Evolutionary conservation across 2,113 vertebrate species (phyloP).

Genomic region (Prolemur simus): DNA sequence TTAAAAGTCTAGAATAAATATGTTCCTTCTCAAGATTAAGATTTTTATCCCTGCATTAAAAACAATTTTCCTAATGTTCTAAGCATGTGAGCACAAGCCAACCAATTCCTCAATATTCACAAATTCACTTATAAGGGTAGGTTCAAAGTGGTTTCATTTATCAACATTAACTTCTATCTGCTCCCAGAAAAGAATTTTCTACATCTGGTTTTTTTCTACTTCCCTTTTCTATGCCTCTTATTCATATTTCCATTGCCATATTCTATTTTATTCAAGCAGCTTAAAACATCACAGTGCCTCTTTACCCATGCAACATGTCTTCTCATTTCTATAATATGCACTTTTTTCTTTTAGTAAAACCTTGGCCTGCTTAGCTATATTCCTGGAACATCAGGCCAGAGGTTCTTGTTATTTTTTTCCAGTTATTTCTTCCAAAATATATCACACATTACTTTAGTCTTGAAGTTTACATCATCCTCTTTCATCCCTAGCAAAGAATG

Average conservation of each 20-base stretch:
- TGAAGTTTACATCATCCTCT: conserved; percentile 72
- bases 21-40: background rate
- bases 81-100: background rate
- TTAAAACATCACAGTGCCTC: conserved; percentile 47
- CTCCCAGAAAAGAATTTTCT: background rate
- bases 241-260: background rate
- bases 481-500: conserved; percentile 71
- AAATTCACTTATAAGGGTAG: background rate
- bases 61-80: background rate
- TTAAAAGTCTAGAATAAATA: background rate
- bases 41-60: background rate
- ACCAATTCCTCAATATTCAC: background rate
- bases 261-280: conserved; percentile 41
- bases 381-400: conserved; percentile 61
- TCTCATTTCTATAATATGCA: conserved; percentile 53
- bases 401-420: conserved; percentile 72
- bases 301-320: conserved; percentile 6
- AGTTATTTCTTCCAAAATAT: conserved; percentile 74
- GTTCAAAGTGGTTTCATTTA: background rate
- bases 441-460: conserved; percentile 67
- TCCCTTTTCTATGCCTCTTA: conserved; percentile 17
- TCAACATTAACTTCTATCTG: background rate
- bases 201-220: conserved; percentile 23
- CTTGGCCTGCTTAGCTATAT: conserved; percentile 60
- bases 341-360: conserved; percentile 67